These are phyloP conservation scores for Eufriesea mexicana DNA, from an alignment of 1,140 invertebrate genomes.

Conservation along the genomic window DNA sequence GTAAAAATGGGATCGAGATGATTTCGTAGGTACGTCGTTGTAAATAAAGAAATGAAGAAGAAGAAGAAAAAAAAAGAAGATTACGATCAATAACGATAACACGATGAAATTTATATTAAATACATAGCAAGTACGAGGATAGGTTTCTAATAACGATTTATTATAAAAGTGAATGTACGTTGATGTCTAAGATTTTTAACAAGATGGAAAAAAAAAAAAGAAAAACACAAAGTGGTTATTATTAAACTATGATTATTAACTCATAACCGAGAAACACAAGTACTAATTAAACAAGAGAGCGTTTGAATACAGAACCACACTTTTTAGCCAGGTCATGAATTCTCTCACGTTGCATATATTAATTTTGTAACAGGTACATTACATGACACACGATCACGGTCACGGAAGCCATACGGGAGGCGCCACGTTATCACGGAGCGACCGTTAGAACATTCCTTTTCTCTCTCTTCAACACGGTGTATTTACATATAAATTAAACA, in stretches of 20 bases:
- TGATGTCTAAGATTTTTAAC: conserved; percentile 81
- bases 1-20: conserved; percentile 50
- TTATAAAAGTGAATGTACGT: conserved; percentile 80
- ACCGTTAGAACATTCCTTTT: neutral
- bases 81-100: conserved; percentile 64
- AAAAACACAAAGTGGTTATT: conserved; percentile 71
- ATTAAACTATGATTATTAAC: conserved; percentile 75
- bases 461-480: neutral
- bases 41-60: conserved; percentile 70
- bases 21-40: conserved; percentile 71
- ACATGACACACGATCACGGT: conserved; percentile 64
- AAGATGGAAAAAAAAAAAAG: conserved; percentile 50
- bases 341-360: conserved; percentile 73
- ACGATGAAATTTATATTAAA: conserved; percentile 78
- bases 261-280: conserved; percentile 68
- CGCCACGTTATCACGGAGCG: conserved; percentile 1
- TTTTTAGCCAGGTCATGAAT: conserved; percentile 73
- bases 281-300: conserved; percentile 70
- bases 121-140: conserved; percentile 77
- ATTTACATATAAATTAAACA: neutral
- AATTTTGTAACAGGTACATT: conserved; percentile 69
- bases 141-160: conserved; percentile 80
- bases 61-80: conserved; percentile 41
- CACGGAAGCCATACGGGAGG: conserved; percentile 47
- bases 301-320: conserved; percentile 66